These are phyloP conservation scores for Lysandra coridon DNA, from an alignment of 2,888 invertebrate species.

Conservation along the genomic window DNA sequence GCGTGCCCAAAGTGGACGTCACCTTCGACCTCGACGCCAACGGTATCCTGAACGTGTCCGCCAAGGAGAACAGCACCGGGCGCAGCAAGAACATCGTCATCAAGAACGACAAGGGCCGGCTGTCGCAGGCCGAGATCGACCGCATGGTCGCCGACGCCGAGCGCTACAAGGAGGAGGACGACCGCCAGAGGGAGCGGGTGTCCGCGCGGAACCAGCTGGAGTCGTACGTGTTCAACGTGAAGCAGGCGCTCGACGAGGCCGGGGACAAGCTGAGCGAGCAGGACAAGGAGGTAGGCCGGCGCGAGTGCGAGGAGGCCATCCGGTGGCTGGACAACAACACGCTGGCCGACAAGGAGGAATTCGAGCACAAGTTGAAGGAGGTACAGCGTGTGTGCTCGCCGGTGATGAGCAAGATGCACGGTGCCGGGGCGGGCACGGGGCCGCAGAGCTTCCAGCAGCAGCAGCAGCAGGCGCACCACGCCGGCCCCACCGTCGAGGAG, in stretches of 20 bases:
- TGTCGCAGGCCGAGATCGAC: slow-evolving; percentile 91
- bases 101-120: slow-evolving; percentile 89
- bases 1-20: slow-evolving; percentile 85
- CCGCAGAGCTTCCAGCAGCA: slow-evolving; percentile 33
- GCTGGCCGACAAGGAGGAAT: slow-evolving; percentile 83
- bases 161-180: slow-evolving; percentile 86
- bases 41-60: slow-evolving; percentile 91
- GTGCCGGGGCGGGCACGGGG: slow-evolving; percentile 59
- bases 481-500: slow-evolving; percentile 44
- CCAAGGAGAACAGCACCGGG: slow-evolving; percentile 83
- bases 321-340: slow-evolving; percentile 86
- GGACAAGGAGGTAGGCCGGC: slow-evolving; percentile 81
- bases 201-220: slow-evolving; percentile 86
- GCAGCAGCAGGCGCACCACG: slow-evolving; percentile 8
- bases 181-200: slow-evolving; percentile 84
- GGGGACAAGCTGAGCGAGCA: slow-evolving; percentile 81
- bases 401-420: slow-evolving; percentile 80
- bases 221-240: slow-evolving; percentile 84
- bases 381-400: slow-evolving; percentile 79
- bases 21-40: slow-evolving; percentile 89
- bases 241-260: slow-evolving; percentile 84
- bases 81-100: slow-evolving; percentile 87
- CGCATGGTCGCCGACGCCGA: slow-evolving; percentile 89
- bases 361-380: slow-evolving; percentile 81
- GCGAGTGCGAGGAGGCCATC: slow-evolving; percentile 81